These are phyloP conservation scores for Drosophila eohydei DNA, from an alignment of 2,888 invertebrate genomes.

Conservation along the genomic window DNA sequence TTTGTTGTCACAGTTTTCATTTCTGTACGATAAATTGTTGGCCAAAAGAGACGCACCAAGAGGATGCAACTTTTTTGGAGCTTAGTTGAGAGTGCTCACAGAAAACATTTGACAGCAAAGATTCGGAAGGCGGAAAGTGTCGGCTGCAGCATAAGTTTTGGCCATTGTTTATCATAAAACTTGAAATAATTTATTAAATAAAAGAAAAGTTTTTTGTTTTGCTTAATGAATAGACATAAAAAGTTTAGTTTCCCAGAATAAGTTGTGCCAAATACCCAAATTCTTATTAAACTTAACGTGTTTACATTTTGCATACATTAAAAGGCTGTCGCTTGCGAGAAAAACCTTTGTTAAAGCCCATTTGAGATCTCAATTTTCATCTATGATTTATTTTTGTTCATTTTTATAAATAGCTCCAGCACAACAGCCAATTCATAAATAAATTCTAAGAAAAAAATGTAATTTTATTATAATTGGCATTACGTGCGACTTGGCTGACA, in stretches of 20 bases:
- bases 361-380: not conserved
- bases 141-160: conserved; percentile 36
- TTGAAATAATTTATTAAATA: conserved; percentile 37
- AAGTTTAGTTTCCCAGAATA: conserved; percentile 9
- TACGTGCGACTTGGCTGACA: conserved; percentile 64
- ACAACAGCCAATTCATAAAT: conserved; percentile 40
- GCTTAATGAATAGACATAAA: conserved; percentile 6
- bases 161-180: conserved; percentile 26
- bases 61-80: conserved; percentile 43
- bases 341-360: not conserved
- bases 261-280: conserved; percentile 8
- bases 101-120: conserved; percentile 2
- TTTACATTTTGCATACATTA: not conserved
- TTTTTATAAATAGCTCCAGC: not conserved
- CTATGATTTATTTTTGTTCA: conserved; percentile 10
- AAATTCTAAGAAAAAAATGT: conserved; percentile 37
- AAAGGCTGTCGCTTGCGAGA: not conserved
- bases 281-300: not conserved
- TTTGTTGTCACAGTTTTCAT: conserved; percentile 48
- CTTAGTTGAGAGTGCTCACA: conserved; percentile 29
- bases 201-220: conserved; percentile 1
- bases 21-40: conserved; percentile 60
- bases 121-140: conserved; percentile 18
- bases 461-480: conserved; percentile 75
- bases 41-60: conserved; percentile 29